Conservation (phyloP, 2,888 invertebrate genomes). For the Agapetus fuscipes region DNA sequence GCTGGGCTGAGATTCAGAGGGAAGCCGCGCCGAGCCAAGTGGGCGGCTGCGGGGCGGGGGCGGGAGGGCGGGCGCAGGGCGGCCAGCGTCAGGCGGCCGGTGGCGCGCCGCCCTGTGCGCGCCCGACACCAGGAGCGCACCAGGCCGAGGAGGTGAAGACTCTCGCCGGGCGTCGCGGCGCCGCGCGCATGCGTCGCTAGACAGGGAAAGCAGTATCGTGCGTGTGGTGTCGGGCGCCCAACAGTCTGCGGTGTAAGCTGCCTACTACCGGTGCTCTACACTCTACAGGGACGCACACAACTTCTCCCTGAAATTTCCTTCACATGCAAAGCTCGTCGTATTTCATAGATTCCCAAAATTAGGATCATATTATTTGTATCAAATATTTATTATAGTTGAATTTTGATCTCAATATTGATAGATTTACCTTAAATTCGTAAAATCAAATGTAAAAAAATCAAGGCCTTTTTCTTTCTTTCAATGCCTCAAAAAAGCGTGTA, state of each 20-base stretch:
- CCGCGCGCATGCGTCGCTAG: slow-evolving; percentile 8
- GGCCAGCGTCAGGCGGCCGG: slow-evolving; percentile 8
- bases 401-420: too few relatives aligned
- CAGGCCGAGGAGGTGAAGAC: slow-evolving; percentile 25
- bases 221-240: slow-evolving; percentile 10
- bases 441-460: too few relatives aligned
- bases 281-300: too few relatives aligned
- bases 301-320: too few relatives aligned
- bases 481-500: too few relatives aligned
- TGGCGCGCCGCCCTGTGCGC: slow-evolving; percentile 47
- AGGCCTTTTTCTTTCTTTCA: too few relatives aligned
- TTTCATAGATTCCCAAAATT: too few relatives aligned
- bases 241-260: slow-evolving; percentile 9
- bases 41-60: slow-evolving; percentile 33
- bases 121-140: slow-evolving; percentile 43
- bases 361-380: too few relatives aligned
- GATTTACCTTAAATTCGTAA: too few relatives aligned
- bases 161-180: slow-evolving; percentile 9
- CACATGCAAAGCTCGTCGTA: too few relatives aligned
- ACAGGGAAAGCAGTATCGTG: neutral
- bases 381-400: too few relatives aligned
- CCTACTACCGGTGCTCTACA: too few relatives aligned
- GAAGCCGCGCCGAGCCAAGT: slow-evolving; percentile 26
- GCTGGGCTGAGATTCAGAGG: slow-evolving; percentile 32
- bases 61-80: slow-evolving; percentile 4